Percentiles rank a stretch among this genome's conserved stretches.
phyloP scores from a whole-genome alignment of 2,888 invertebrate species.

The Cremastobaeus sp. region DNA sequence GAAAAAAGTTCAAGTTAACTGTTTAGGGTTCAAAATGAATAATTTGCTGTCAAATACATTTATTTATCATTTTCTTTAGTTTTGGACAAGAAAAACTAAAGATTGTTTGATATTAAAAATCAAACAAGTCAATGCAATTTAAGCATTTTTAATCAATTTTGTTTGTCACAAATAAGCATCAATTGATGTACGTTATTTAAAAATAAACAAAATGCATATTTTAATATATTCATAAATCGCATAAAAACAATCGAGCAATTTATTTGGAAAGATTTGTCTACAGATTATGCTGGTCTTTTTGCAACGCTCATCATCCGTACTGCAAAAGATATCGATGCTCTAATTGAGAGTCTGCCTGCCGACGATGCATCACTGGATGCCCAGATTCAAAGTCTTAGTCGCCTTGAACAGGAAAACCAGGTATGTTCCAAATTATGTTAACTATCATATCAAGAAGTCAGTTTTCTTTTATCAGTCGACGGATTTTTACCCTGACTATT shows the following conservation, averaged over 20 bases:
- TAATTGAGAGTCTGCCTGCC: constrained; percentile 96
- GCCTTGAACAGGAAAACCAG: constrained; percentile 94
- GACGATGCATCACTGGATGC: constrained; percentile 97
- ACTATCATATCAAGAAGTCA: background rate
- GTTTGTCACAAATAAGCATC: too few relatives aligned
- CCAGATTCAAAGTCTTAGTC: constrained; percentile 88
- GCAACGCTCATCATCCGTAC: constrained; percentile 96
- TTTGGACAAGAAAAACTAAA: too few relatives aligned
- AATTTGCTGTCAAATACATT: too few relatives aligned
- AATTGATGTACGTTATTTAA: background rate
- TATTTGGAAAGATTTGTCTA: constrained; percentile 51
- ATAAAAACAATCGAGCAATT: constrained; percentile 8
- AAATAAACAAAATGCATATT: background rate
- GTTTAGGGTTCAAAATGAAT: background rate
- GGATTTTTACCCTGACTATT: too few relatives aligned
- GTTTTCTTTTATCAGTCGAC: too few relatives aligned
- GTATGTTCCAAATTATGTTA: background rate
- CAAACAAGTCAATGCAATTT: too few relatives aligned
- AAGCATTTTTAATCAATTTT: too few relatives aligned
- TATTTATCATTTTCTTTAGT: too few relatives aligned
- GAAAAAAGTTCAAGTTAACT: background rate
- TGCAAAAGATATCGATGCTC: constrained; percentile 97
- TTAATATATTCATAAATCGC: background rate
- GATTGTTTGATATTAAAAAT: too few relatives aligned
- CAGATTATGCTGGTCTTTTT: constrained; percentile 94